Conservation (phyloP, 2,113 vertebrate genomes). For the Semnopithecus entellus region DNA sequence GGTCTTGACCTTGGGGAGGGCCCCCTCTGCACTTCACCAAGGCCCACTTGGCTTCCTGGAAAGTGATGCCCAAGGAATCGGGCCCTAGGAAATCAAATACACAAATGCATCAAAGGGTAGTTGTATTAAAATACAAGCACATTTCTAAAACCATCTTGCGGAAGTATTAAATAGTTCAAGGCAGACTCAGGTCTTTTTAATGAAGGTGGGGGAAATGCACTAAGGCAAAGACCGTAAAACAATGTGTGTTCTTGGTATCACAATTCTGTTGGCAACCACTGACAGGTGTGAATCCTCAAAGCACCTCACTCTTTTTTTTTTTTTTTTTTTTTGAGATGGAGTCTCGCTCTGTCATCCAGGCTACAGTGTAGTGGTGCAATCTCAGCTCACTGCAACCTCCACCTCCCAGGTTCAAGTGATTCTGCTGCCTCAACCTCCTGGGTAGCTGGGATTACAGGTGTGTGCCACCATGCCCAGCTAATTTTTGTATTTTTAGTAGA, state of each 20-base stretch:
- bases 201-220: accelerated
- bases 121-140: background rate
- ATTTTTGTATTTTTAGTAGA: no score
- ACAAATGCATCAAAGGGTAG: accelerated
- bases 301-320: background rate
- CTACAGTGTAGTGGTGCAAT: no score
- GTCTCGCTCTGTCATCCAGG: no score
- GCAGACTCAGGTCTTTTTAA: background rate
- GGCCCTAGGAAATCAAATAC: background rate
- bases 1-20: background rate
- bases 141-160: background rate
- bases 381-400: no score
- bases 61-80: background rate
- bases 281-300: background rate
- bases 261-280: accelerated
- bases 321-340: background rate
- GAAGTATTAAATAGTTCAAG: background rate
- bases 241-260: accelerated
- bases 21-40: accelerated
- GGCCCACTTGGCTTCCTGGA: background rate
- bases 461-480: no score
- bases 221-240: background rate
- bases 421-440: no score
- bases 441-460: no score
- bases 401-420: no score